Evolutionary conservation across 1,140 invertebrate species (phyloP).

Genomic region (Oryctes rhinoceros): DNA sequence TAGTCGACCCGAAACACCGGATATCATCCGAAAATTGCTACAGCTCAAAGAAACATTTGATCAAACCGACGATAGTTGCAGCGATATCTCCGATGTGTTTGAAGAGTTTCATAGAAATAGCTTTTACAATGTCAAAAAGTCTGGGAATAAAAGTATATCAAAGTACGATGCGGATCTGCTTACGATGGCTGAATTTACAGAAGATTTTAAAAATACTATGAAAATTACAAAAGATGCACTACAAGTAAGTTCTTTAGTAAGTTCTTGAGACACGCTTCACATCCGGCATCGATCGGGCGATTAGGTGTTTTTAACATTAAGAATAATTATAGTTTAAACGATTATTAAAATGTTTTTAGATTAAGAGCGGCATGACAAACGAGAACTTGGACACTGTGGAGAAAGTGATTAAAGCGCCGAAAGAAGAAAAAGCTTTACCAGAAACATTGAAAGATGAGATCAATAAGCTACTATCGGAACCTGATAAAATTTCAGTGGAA

Average conservation of each 20-base stretch:
- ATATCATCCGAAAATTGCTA: slow-evolving; percentile 43
- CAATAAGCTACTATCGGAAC: background rate
- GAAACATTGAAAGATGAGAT: background rate
- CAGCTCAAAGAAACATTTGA: slow-evolving; percentile 45
- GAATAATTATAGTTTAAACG: background rate
- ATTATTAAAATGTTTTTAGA: background rate
- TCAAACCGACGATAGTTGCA: slow-evolving; percentile 41
- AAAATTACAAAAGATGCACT: slow-evolving; percentile 42
- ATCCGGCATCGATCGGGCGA: too few species aligned
- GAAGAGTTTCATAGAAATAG: slow-evolving; percentile 51
- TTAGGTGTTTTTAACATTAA: background rate
- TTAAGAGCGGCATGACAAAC: slow-evolving; percentile 2
- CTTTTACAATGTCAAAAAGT: slow-evolving; percentile 44
- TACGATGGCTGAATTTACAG: slow-evolving; percentile 50
- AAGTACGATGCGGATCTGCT: slow-evolving; percentile 51
- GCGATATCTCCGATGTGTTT: slow-evolving; percentile 51
- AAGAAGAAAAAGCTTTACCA: background rate
- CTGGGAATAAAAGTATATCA: slow-evolving; percentile 45
- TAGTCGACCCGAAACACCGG: slow-evolving; percentile 39
- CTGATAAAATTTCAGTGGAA: background rate
- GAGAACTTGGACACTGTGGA: slow-evolving; percentile 27
- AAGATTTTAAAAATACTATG: slow-evolving; percentile 53
- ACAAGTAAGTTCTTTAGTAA: slow-evolving; percentile 39
- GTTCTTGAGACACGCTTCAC: too few species aligned
- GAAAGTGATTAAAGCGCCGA: background rate